These are phyloP conservation scores for Lathronympha strigana DNA, from an alignment of 2,888 invertebrate species.

Conservation along the genomic window DNA sequence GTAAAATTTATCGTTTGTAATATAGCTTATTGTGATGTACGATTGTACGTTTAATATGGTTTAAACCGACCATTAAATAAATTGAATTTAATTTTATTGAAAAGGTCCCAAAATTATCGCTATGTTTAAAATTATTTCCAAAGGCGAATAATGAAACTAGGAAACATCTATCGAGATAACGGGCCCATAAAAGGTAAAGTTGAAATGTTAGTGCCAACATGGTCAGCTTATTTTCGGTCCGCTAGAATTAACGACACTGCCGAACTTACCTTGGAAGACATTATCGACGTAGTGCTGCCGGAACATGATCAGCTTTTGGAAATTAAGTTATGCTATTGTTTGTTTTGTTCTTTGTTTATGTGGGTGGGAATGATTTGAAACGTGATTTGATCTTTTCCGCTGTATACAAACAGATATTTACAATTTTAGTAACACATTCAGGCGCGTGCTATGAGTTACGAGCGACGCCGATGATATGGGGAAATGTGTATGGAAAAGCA, in stretches of 20 bases:
- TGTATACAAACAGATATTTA: too few species aligned
- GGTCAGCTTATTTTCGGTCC: slow-evolving; percentile 56
- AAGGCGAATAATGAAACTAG: slow-evolving; percentile 25
- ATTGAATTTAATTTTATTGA: too few species aligned
- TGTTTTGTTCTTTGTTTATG: not conserved
- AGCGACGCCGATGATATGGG: too few species aligned
- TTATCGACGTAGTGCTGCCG: not conserved
- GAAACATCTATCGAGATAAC: slow-evolving; percentile 59
- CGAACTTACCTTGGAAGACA: slow-evolving; percentile 44
- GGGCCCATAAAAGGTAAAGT: slow-evolving; percentile 65
- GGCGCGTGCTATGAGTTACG: too few species aligned
- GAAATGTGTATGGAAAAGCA: too few species aligned
- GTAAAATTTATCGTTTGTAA: too few species aligned
- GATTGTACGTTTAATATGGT: too few species aligned
- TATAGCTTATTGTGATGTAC: too few species aligned
- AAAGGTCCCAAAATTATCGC: not conserved
- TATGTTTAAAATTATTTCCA: not conserved
- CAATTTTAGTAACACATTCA: too few species aligned
- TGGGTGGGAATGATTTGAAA: not conserved
- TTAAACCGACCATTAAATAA: too few species aligned
- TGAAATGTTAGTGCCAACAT: slow-evolving; percentile 51
- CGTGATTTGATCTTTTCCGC: too few species aligned
- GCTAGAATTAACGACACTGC: slow-evolving; percentile 49
- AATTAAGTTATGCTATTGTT: slow-evolving; percentile 6
- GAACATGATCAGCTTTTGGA: not conserved